Base-by-base conservation (phyloP, 1,140 invertebrate genomes). In the Drosophila parabipectinata region DNA sequence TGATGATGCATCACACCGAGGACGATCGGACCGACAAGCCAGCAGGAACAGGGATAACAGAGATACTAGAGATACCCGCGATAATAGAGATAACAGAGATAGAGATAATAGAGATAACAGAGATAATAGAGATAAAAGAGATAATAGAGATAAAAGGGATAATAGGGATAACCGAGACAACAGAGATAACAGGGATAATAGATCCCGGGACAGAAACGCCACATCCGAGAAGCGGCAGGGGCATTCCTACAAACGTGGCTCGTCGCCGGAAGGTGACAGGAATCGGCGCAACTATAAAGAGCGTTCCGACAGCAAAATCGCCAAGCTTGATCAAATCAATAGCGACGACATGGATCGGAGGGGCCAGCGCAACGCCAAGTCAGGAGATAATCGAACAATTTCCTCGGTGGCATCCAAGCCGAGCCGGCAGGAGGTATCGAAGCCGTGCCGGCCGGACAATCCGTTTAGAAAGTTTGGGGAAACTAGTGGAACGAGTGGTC, bases 391-490 rank as follows among this genome's bases (percentile, higher is more conserved):
- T 5, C 74, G 83, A 1, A 34, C 66, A 26, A 59, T 83, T 26
- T 72, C 79, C 3, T 66, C 83, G 0, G 60, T 87, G 15, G 34
- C 53, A n/a, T 47, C 44, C 2, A 47, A 47, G 83, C 75, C 1
- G 71, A 80, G 2, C 48, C 56, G 18, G 57, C 44, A n/a, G 15
- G 41, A 45, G 6, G 4, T 57, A 1, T 39, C 37, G 3, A 69
- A 59, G 18, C 71, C 62, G 4, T 41, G 80, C 64, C 68, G 82
- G 4, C 76, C 63, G 1, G 76, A 87, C 28, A 87, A 87, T 45
- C 83, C 83, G 0, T 87, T 87, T 26, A 55, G 83, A 44, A 88
- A 88, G n/a, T 60, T 63, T 34, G 75, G 63, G 62, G 83, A 87
- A 6, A 79, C 30, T 10, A 63, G 32, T 39, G 51, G 74, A 37